Evolutionary conservation across 1,140 invertebrate genomes (phyloP).

Genomic region (Cardiocondyla obscurior): DNA sequence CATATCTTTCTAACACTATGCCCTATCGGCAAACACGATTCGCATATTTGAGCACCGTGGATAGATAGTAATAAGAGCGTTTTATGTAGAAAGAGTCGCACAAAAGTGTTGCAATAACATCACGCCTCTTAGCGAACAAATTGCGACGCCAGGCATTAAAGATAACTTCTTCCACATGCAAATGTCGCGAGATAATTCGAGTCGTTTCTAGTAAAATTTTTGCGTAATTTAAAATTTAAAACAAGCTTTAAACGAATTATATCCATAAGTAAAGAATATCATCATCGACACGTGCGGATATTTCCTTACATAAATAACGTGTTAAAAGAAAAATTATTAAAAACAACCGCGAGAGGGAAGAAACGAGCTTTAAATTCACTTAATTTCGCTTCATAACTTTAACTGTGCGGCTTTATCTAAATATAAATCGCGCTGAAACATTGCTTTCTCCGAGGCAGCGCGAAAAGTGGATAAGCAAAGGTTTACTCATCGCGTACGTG

Average conservation of each 20-base stretch:
- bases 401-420: background rate
- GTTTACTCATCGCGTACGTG: background rate
- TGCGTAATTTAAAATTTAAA: background rate
- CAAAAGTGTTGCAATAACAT: slow-evolving; percentile 42
- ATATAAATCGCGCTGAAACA: background rate
- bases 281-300: background rate
- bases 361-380: background rate
- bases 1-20: background rate
- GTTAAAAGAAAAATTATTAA: background rate
- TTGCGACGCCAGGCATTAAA: background rate
- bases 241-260: background rate
- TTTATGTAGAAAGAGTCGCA: background rate
- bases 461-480: slow-evolving; percentile 19
- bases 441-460: background rate
- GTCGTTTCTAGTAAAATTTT: background rate
- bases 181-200: background rate
- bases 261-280: background rate
- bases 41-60: slow-evolving; percentile 11
- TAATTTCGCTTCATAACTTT: slow-evolving; percentile 6
- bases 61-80: slow-evolving; percentile 21
- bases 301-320: background rate
- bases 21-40: slow-evolving; percentile 30
- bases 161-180: background rate
- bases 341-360: background rate
- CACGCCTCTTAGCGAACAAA: background rate